Conservation (phyloP, 2,888 invertebrate genomes). For the Clusia tigrina region DNA sequence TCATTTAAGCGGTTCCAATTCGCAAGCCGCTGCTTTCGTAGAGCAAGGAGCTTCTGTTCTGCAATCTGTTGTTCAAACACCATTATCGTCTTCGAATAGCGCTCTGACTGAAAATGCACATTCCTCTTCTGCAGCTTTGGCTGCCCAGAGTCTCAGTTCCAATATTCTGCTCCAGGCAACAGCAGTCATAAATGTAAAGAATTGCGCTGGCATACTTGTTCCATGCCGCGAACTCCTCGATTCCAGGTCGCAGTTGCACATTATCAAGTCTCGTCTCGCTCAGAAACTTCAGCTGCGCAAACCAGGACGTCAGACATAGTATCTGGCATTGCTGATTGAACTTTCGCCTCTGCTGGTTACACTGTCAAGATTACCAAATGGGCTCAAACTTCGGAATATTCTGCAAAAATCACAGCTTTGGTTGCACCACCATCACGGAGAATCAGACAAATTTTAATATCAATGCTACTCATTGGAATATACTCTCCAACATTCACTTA, state of each 20-base stretch:
- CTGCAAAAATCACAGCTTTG: neutral
- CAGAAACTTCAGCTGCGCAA: neutral
- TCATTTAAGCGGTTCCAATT: too few species aligned
- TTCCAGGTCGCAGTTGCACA: neutral
- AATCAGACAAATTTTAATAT: neutral
- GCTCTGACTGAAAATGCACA: too few species aligned
- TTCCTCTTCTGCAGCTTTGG: too few species aligned
- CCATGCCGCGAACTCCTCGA: neutral
- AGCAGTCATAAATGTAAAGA: neutral
- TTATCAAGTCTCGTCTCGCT: neutral
- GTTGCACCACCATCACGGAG: neutral
- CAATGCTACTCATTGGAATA: neutral
- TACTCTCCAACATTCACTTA: neutral
- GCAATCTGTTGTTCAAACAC: too few species aligned
- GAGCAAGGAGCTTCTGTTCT: too few species aligned
- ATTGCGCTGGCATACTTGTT: neutral
- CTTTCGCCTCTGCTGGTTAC: neutral
- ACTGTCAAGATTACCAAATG: neutral
- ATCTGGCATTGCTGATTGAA: neutral
- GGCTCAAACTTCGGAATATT: neutral
- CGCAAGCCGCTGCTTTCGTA: too few species aligned
- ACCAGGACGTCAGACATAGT: neutral
- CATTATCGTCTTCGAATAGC: too few species aligned
- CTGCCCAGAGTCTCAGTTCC: too few species aligned
- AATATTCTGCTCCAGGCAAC: neutral